Evolutionary conservation across 2,113 vertebrate genomes (phyloP).

Genomic region (Odontophorus gujanensis): DNA sequence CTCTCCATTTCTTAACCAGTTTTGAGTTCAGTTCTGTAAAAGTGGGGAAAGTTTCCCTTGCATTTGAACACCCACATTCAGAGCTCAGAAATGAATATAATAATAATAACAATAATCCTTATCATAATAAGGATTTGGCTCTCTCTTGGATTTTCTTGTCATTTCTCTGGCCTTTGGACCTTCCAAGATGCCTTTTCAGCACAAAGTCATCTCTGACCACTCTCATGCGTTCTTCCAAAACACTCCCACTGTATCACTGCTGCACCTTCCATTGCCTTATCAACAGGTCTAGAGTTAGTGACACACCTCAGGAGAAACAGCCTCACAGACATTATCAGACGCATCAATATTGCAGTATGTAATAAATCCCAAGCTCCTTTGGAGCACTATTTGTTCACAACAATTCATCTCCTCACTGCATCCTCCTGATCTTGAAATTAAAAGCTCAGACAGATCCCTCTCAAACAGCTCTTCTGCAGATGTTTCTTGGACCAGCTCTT

Average conservation of each 20-base stretch:
- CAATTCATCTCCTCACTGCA: background rate
- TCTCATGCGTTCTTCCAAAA: background rate
- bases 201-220: background rate
- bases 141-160: background rate
- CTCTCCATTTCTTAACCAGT: background rate
- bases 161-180: background rate
- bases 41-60: background rate
- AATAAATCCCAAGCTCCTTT: background rate
- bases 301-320: background rate
- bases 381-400: background rate
- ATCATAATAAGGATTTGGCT: background rate
- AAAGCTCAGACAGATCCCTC: background rate
- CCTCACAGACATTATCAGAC: background rate
- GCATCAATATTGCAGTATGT: background rate
- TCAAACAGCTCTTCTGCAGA: background rate
- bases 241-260: background rate
- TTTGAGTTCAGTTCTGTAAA: background rate
- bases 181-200: background rate
- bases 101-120: no score
- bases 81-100: background rate
- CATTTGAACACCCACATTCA: background rate
- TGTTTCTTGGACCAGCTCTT: background rate
- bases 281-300: background rate
- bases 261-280: background rate
- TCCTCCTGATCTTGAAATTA: background rate